phyloP scores from a whole-genome alignment of 1,140 invertebrate genomes.

The Drosophila albomicans region DNA sequence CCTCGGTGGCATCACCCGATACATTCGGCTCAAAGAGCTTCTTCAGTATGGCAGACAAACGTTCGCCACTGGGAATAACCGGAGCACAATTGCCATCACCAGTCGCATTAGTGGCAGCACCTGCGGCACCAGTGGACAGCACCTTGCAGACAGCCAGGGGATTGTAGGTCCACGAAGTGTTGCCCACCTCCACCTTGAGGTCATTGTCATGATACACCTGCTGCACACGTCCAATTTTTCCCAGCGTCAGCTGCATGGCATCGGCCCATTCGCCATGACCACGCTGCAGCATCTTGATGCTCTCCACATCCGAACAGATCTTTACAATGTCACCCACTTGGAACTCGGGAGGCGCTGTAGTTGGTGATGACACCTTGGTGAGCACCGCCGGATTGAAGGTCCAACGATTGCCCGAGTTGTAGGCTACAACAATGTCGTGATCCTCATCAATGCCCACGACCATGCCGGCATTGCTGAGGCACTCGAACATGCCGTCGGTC shows the following conservation, averaged over 20 bases:
- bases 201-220: slow-evolving; percentile 99
- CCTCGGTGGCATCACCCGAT: slow-evolving; percentile 97
- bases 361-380: slow-evolving; percentile 92
- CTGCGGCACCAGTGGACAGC: slow-evolving; percentile 81
- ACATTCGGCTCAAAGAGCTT: slow-evolving; percentile 98
- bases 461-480: slow-evolving; percentile 95
- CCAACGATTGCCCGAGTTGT: slow-evolving; percentile 98
- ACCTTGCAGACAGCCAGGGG: slow-evolving; percentile 97
- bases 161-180: slow-evolving; percentile 99
- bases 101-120: slow-evolving; percentile 43
- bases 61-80: slow-evolving; percentile 88
- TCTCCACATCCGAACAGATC: slow-evolving; percentile 96
- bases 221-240: slow-evolving; percentile 97
- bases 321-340: slow-evolving; percentile 97
- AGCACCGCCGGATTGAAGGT: slow-evolving; percentile 98
- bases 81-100: slow-evolving; percentile 76
- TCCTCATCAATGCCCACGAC: slow-evolving; percentile 99
- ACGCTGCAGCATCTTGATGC: slow-evolving; percentile 96
- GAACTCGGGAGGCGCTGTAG: slow-evolving; percentile 87
- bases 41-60: slow-evolving; percentile 96
- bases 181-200: slow-evolving; percentile 98
- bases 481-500: slow-evolving; percentile 99
- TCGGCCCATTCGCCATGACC: slow-evolving; percentile 99
- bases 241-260: slow-evolving; percentile 97
- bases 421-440: slow-evolving; percentile 98